These are phyloP conservation scores for Tyto alba DNA, from an alignment of 2,113 vertebrate species.

Conservation along the genomic window DNA sequence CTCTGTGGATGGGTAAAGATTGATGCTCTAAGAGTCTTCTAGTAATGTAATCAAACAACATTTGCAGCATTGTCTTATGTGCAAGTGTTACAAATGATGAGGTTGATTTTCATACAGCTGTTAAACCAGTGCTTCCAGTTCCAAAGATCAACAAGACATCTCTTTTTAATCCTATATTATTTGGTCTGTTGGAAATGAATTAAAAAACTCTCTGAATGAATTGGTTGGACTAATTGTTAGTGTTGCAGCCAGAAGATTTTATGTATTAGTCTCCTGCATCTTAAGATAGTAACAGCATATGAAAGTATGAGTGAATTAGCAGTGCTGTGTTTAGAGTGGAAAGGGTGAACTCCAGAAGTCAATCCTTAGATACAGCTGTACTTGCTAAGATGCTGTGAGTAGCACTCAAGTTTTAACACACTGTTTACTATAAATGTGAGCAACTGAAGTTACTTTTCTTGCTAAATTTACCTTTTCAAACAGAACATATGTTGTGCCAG, in stretches of 20 bases:
- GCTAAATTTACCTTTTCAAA: neutral
- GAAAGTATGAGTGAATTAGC: neutral
- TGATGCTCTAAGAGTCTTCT: neutral
- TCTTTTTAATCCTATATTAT: neutral
- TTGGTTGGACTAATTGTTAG: neutral
- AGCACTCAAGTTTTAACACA: neutral
- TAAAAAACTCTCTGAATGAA: neutral
- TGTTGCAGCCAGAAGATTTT: neutral
- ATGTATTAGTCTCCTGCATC: neutral
- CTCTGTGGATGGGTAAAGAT: neutral
- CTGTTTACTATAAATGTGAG: neutral
- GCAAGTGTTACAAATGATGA: neutral
- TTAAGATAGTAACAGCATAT: neutral
- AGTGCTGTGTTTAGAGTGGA: neutral
- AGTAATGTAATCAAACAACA: neutral
- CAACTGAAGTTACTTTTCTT: neutral
- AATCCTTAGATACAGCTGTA: neutral
- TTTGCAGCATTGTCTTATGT: neutral
- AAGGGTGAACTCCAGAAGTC: neutral
- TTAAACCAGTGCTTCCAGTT: neutral
- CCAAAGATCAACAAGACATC: neutral
- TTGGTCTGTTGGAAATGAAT: neutral
- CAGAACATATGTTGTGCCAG: neutral
- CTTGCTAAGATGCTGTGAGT: neutral
- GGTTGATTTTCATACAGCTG: neutral